These are phyloP conservation scores for Nanorana parkeri DNA, from an alignment of 2,113 vertebrate genomes.

Conservation along the genomic window DNA sequence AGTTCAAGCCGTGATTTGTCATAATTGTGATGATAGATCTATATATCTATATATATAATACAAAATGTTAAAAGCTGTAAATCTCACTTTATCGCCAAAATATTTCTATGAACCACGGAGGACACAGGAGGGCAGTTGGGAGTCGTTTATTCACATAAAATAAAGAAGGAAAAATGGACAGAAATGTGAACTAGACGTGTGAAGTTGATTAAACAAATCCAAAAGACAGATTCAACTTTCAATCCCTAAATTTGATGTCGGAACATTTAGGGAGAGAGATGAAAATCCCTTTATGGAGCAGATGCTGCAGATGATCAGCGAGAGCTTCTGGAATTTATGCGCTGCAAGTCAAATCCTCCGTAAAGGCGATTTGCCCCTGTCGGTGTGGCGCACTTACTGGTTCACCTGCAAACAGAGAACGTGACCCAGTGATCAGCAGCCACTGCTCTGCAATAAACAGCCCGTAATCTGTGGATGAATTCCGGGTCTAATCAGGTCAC, in stretches of 20 bases:
- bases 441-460: conserved; percentile 83
- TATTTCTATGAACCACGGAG: no score
- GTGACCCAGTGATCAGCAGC: conserved; percentile 77
- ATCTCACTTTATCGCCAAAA: no score
- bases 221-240: conserved; percentile 72
- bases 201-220: conserved; percentile 76
- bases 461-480: conserved; percentile 87
- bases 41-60: no score
- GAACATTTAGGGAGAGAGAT: conserved; percentile 81
- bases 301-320: conserved; percentile 82
- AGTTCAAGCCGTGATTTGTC: no score
- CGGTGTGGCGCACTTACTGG: conserved; percentile 76
- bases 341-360: conserved; percentile 79
- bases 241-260: conserved; percentile 77
- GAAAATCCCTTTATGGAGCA: conserved; percentile 91
- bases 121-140: no score
- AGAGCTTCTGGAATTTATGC: conserved; percentile 80
- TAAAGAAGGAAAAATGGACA: no score
- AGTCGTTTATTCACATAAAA: no score
- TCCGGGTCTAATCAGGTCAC: conserved; percentile 92
- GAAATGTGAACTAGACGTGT: conserved; percentile 62
- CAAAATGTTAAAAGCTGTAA: no score
- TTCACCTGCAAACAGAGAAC: conserved; percentile 87
- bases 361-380: conserved; percentile 79
- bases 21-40: no score